Evolutionary conservation across 2,113 vertebrate genomes (phyloP), one percentile per base, ranked within the genome.

Genomic region (Fulmarus glacialis): DNA sequence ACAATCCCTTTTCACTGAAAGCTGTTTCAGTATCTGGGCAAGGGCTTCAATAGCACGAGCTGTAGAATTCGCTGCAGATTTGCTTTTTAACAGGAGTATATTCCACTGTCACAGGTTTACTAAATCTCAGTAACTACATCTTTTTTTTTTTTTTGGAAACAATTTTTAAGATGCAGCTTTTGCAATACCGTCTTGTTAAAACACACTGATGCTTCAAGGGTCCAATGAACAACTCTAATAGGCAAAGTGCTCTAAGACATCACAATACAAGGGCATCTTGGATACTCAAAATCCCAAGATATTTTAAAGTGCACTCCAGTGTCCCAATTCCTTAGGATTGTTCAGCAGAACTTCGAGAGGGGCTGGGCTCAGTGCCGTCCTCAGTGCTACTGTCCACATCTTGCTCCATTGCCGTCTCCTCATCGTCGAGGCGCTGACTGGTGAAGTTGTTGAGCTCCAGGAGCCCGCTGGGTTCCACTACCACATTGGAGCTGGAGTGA

Each of bases 381-480:
- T 99, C 99, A 10, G 99, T 99, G 98, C 99, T 99, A 97, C 99
- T 99, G 98, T 99, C 99, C 96, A 99, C 98, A 56, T 99, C 99
- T 94, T 99, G 99, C 91, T 99, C 99, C 99, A 99, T 98, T 36
- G 98, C 98, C 1, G 99, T 99, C 93, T 99, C 99, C n/a, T 99
- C 99, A 5, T 99, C 98, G 6, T 98, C 99, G 70, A 99, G 98
- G 84, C 99, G 99, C 97, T 99, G 99, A 97, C 99, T 99, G 98
- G 99, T 99, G 97, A 99, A 99, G 98, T 99, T 99, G 92, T 99
- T 99, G 94, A 99, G 99, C 94, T 99, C 99, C 97, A 99, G 98
- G 74, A 99, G 99, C 83, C 99, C 99, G 1, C 99, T 99, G 97
- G 99, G 99, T 98, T 99, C 99, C 95, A 99, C 99, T 36, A 99